phyloP scores from a whole-genome alignment of 2,888 invertebrate species.

The Agonopterix alstromeriana region DNA sequence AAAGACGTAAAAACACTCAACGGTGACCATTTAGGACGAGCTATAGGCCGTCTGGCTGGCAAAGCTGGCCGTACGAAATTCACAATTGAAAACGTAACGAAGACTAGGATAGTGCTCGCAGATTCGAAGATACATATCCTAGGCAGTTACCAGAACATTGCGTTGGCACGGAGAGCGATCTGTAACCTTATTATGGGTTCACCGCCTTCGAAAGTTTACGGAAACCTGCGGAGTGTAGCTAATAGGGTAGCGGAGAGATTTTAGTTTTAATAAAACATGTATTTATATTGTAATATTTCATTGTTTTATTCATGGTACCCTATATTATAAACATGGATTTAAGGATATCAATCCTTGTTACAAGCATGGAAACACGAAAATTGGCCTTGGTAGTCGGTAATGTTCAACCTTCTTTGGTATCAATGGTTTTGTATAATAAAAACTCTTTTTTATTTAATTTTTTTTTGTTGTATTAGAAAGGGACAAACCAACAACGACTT shows the following conservation, averaged over 20 bases:
- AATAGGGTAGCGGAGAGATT: conserved; percentile 89
- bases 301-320: too few relatives aligned
- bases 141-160: conserved; percentile 98
- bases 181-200: conserved; percentile 98
- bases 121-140: conserved; percentile 97
- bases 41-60: conserved; percentile 98
- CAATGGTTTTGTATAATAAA: too few relatives aligned
- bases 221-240: conserved; percentile 92
- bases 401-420: too few relatives aligned
- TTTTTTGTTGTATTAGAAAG: too few relatives aligned
- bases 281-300: conserved; percentile 19
- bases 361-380: too few relatives aligned
- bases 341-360: too few relatives aligned
- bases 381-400: too few relatives aligned
- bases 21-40: conserved; percentile 96
- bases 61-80: conserved; percentile 98
- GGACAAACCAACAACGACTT: too few relatives aligned
- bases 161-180: conserved; percentile 93
- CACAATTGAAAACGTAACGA: conserved; percentile 99
- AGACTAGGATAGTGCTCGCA: conserved; percentile 97
- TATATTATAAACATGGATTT: too few relatives aligned
- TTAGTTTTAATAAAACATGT: conserved; percentile 39
- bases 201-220: conserved; percentile 98
- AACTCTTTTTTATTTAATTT: too few relatives aligned
- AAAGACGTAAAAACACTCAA: conserved; percentile 96